Evolutionary conservation across 2,113 vertebrate species (phyloP), one percentile per base, ranked within the genome.

Genomic region (Micromys minutus): DNA sequence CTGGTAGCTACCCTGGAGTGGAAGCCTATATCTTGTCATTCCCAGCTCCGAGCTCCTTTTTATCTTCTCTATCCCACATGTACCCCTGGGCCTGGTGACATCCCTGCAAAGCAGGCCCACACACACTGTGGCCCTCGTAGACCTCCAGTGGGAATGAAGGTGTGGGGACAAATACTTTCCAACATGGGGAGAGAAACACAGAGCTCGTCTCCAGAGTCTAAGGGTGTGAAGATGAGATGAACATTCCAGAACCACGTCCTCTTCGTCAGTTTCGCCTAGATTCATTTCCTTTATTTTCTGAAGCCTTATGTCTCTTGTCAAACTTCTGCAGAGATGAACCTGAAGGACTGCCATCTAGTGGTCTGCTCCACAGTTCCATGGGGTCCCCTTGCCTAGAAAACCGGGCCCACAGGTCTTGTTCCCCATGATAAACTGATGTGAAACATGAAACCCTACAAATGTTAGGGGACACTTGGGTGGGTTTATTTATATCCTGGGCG

Each of bases 341-440:
- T 11, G 21, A 31, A 45, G 89, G 55, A 88, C 29, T 63, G 93
- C 95, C 97, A 97, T 94, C 97, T 97, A 91, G 94, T 79, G 97
- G 97, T 69, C 29, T 2, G 63, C 47, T 6, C 29, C 22, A 0
- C 65, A 42, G 45, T 57, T 50, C 61, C 34, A 1, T 3, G 34
- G 8, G 55, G 69, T 17, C 34, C 12, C 47, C 31, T 72, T 72
- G 45, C 16, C 80, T 7, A 6, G 45, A 88, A 91, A 75, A 59
- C 13, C 36, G 69, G 22, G 77, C 63, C 79, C 29, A 69, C 47
- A 31, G 6, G 22, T 93, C 57, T 74, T 86, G 45, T 39, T 39
- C n/a, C 89, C 19, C 45, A 75, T 86, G 93, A 42, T 65, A 84
- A 95, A 84, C 9, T 76, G 55, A 24, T 31, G 42, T 83, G 55